Evolutionary conservation across 2,888 invertebrate genomes (phyloP).

Genomic region (Hydraecia micacea): DNA sequence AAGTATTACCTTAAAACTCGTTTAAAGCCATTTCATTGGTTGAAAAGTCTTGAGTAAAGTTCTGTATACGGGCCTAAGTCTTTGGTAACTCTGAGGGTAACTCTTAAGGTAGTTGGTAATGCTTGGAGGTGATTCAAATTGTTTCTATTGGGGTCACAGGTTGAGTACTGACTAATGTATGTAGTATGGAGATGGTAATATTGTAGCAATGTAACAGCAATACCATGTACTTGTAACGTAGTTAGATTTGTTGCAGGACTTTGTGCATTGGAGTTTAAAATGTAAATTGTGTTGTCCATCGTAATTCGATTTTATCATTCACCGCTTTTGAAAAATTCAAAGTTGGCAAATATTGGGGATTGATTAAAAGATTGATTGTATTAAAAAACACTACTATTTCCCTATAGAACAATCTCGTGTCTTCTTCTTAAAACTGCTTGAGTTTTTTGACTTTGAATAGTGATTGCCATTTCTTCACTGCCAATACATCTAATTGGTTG

Average conservation of each 20-base stretch:
- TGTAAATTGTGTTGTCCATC: not conserved
- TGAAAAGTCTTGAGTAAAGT: too few relatives aligned
- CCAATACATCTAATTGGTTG: not conserved
- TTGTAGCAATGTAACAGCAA: conserved; percentile 45
- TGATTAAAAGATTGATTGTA: not conserved
- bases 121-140: not conserved
- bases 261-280: not conserved
- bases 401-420: not conserved
- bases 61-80: too few relatives aligned
- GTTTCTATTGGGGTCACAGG: conserved; percentile 1
- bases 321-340: not conserved
- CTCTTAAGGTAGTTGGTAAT: not conserved
- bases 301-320: not conserved
- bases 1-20: too few relatives aligned
- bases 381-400: not conserved
- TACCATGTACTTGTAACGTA: conserved; percentile 44
- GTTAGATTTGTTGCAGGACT: conserved; percentile 11
- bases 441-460: not conserved
- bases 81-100: too few relatives aligned
- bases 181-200: conserved; percentile 16
- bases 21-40: too few relatives aligned
- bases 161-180: not conserved
- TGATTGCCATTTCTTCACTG: conserved; percentile 5
- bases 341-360: not conserved
- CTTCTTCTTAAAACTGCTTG: not conserved